phyloP scores from a whole-genome alignment of 2,797 vertebrate genomes.

The Melanogrammus aeglefinus region DNA sequence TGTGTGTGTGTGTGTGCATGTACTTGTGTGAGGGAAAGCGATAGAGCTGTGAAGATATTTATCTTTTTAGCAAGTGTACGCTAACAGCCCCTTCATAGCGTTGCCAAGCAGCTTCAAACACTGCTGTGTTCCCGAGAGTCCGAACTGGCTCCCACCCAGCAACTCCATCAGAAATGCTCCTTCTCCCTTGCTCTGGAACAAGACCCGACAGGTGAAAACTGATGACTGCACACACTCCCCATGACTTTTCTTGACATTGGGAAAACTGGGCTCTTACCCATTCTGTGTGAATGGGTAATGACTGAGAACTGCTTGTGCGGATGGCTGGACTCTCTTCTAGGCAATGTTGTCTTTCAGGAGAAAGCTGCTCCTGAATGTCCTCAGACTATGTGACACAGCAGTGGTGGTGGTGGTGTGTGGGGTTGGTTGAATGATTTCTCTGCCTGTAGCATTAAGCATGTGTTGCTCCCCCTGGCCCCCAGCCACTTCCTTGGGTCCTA shows the following conservation, averaged over 20 bases:
- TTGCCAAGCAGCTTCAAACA: conserved; percentile 41
- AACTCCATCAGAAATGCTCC: conserved; percentile 33
- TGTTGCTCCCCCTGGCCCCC: background rate
- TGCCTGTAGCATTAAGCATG: background rate
- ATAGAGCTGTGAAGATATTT: conserved; percentile 22
- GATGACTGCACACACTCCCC: conserved; percentile 24
- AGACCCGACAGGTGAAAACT: conserved; percentile 13
- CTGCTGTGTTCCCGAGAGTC: conserved; percentile 37
- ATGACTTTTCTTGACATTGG: conserved; percentile 32
- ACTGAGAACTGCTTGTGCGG: background rate
- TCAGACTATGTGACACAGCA: background rate
- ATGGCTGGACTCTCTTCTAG: background rate
- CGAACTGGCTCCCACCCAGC: conserved; percentile 26
- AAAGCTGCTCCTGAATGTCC: background rate
- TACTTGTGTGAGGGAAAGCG: background rate
- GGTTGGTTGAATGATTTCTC: background rate
- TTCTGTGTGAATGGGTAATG: conserved; percentile 7
- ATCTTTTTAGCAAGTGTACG: conserved; percentile 37
- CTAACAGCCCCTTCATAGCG: conserved; percentile 38
- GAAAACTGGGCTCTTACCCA: conserved; percentile 25
- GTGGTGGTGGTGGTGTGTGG: background rate
- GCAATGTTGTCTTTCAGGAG: background rate
- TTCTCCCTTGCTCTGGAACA: conserved; percentile 25
- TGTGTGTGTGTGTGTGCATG: background rate
- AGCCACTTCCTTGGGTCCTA: background rate